Conservation (phyloP, 2,888 invertebrate species). For the Uropetala carovei region DNA sequence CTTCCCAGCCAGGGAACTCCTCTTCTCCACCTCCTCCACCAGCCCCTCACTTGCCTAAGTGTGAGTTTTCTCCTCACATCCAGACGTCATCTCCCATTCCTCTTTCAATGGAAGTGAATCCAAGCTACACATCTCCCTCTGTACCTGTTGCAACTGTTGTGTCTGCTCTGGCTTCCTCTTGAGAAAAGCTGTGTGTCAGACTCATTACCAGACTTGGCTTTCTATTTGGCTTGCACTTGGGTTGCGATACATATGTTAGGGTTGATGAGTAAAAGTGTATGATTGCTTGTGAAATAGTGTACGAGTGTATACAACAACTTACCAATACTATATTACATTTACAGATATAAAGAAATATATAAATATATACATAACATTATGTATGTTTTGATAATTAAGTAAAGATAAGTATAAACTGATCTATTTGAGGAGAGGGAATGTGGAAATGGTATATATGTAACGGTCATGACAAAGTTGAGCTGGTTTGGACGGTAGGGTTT, state of each 20-base stretch:
- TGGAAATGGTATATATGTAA: conserved; percentile 62
- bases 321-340: conserved; percentile 60
- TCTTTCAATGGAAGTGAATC: conserved; percentile 51
- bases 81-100: conserved; percentile 52
- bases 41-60: conserved; percentile 47
- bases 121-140: conserved; percentile 54
- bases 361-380: conserved; percentile 58
- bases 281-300: conserved; percentile 61
- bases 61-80: conserved; percentile 46
- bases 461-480: conserved; percentile 60
- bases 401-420: conserved; percentile 64
- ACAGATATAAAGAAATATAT: conserved; percentile 60
- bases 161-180: conserved; percentile 60
- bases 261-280: conserved; percentile 29
- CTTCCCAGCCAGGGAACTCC: conserved; percentile 37
- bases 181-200: conserved; percentile 56
- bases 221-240: conserved; percentile 33
- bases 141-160: conserved; percentile 63
- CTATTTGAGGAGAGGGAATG: conserved; percentile 38
- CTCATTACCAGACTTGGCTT: conserved; percentile 45
- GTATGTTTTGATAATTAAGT: conserved; percentile 64
- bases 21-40: conserved; percentile 43
- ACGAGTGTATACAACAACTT: conserved; percentile 54
- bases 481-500: conserved; percentile 63
- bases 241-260: conserved; percentile 28